These are phyloP conservation scores for Drosophila nr. fundita DNA, from an alignment of 2,888 invertebrate genomes.

Conservation along the genomic window DNA sequence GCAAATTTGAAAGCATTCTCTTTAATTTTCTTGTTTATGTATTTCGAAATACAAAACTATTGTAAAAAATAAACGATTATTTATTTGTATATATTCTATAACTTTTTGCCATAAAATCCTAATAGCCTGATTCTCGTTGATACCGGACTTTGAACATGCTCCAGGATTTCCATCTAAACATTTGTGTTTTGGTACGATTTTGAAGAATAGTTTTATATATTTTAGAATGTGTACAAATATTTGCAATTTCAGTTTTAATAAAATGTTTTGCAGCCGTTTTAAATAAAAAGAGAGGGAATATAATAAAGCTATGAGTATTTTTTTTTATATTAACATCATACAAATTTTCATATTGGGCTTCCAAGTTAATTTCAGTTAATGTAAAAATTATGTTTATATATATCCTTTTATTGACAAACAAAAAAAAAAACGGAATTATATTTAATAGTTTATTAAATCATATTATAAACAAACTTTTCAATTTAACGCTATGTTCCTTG, in stretches of 20 bases:
- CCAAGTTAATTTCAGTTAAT: constrained; percentile 30
- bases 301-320: constrained; percentile 62
- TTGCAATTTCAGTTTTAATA: constrained; percentile 32
- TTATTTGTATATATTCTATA: constrained; percentile 73
- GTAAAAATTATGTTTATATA: constrained; percentile 28
- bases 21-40: constrained; percentile 8
- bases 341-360: constrained; percentile 12
- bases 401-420: not conserved
- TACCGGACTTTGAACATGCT: constrained; percentile 85
- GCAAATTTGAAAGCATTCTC: constrained; percentile 47
- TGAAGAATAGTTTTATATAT: constrained; percentile 36
- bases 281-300: constrained; percentile 62
- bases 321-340: constrained; percentile 25
- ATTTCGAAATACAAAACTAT: constrained; percentile 17
- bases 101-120: constrained; percentile 85
- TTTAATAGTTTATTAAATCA: not conserved
- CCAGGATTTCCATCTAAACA: constrained; percentile 85
- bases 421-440: constrained; percentile 9
- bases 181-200: constrained; percentile 44
- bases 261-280: constrained; percentile 51
- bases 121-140: constrained; percentile 85
- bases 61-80: constrained; percentile 26
- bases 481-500: constrained; percentile 4
- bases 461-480: constrained; percentile 6
- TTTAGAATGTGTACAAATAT: constrained; percentile 42